phyloP scores from a whole-genome alignment of 2,888 invertebrate genomes.

The Autographa gamma region DNA sequence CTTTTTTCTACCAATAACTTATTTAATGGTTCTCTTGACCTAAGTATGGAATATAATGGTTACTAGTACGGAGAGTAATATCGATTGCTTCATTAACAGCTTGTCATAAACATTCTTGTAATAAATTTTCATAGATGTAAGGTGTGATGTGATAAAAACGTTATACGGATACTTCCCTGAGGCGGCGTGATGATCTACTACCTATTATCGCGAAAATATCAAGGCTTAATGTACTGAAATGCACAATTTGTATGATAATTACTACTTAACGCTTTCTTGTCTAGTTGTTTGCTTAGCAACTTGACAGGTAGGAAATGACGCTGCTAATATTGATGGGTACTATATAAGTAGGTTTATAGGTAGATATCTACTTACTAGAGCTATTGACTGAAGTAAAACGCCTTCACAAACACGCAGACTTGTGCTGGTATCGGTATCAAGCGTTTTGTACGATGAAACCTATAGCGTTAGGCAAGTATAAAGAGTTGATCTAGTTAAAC shows the following conservation, averaged over 20 bases:
- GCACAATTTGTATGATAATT: slow-evolving; percentile 34
- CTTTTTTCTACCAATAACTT: slow-evolving; percentile 53
- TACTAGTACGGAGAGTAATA: slow-evolving; percentile 37
- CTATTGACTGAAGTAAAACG: background rate
- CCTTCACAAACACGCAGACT: background rate
- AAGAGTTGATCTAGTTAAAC: too few relatives aligned
- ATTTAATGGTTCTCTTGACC: slow-evolving; percentile 68
- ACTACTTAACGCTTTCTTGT: slow-evolving; percentile 21
- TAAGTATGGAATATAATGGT: slow-evolving; percentile 42
- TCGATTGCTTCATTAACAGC: slow-evolving; percentile 46
- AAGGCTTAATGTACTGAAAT: slow-evolving; percentile 26
- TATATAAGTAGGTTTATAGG: background rate
- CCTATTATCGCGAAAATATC: slow-evolving; percentile 29
- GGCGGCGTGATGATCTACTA: slow-evolving; percentile 31
- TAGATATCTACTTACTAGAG: background rate
- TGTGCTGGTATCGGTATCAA: background rate
- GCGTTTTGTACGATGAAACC: background rate
- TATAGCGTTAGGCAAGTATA: background rate
- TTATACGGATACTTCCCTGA: slow-evolving; percentile 12
- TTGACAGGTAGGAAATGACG: background rate
- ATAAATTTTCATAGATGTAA: slow-evolving; percentile 28
- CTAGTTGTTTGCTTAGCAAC: background rate
- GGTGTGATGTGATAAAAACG: slow-evolving; percentile 30
- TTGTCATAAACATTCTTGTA: slow-evolving; percentile 14
- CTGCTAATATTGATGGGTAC: background rate